A percentile compares a stretch with the other conserved stretches of the same genome.
These are phyloP conservation scores for Micrastur ruficollis DNA, from an alignment of 2,797 vertebrate genomes.

Conservation along the genomic window DNA sequence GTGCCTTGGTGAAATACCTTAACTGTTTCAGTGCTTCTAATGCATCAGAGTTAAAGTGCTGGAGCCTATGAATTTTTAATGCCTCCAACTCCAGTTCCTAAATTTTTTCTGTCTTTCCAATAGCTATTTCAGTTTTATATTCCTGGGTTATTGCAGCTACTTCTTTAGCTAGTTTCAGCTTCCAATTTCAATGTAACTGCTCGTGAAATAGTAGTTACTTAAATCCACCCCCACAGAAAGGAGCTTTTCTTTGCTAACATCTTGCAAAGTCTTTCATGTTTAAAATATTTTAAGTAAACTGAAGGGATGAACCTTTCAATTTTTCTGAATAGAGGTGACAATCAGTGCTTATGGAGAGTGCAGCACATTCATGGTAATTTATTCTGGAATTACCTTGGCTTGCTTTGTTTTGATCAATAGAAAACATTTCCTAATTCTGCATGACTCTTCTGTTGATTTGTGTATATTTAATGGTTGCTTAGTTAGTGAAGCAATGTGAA, in stretches of 20 bases:
- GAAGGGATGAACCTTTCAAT: not conserved
- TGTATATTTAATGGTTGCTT: not conserved
- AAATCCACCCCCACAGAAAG: not conserved
- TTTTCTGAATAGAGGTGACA: not conserved
- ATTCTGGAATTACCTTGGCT: not conserved
- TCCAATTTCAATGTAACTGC: not conserved
- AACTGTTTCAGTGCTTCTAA: constrained; percentile 60
- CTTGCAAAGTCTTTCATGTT: not conserved
- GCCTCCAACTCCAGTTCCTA: not conserved
- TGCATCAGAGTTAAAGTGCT: constrained; percentile 29
- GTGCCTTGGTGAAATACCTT: constrained; percentile 58
- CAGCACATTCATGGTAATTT: not conserved
- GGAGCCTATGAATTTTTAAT: constrained; percentile 35
- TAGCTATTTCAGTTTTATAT: constrained; percentile 9
- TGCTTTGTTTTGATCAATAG: constrained; percentile 39
- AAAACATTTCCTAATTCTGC: constrained; percentile 41
- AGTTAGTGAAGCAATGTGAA: not conserved
- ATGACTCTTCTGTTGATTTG: not conserved
- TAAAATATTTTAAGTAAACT: not conserved
- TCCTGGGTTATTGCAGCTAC: not conserved
- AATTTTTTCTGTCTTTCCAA: constrained; percentile 19
- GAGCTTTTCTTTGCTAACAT: not conserved
- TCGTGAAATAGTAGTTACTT: not conserved
- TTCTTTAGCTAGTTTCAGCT: not conserved
- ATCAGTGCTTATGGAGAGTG: not conserved